Conservation (phyloP, 2,888 invertebrate species). For the Erynnis tages region DNA sequence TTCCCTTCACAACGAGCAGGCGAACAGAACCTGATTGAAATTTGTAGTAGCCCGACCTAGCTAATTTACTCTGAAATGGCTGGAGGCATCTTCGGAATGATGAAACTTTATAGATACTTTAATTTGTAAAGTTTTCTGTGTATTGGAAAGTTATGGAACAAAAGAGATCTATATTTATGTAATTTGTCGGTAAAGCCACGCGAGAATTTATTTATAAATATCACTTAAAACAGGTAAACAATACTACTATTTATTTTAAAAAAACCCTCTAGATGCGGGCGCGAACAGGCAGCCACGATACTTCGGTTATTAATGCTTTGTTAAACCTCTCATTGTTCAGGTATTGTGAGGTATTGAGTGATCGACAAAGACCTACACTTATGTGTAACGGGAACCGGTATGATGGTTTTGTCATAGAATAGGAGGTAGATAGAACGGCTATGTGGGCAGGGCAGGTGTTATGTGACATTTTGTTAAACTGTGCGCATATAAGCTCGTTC, state of each 20-base stretch:
- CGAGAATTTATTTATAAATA: not conserved
- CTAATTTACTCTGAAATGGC: not conserved
- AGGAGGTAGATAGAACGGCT: too few relatives aligned
- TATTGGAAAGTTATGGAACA: too few relatives aligned
- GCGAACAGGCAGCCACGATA: constrained; percentile 17
- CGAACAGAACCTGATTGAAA: constrained; percentile 23
- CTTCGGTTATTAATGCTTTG: constrained; percentile 10
- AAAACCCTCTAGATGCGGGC: constrained; percentile 10
- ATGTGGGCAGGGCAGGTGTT: too few relatives aligned
- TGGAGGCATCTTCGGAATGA: too few relatives aligned
- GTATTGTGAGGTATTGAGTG: constrained; percentile 9
- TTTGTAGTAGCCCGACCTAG: constrained; percentile 9
- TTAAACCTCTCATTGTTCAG: constrained; percentile 17
- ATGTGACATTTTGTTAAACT: too few relatives aligned
- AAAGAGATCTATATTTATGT: too few relatives aligned
- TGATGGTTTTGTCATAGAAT: too few relatives aligned
- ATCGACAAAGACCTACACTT: constrained; percentile 15
- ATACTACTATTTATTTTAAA: not conserved
- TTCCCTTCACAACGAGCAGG: constrained; percentile 49
- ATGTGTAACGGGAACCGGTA: constrained; percentile 10
- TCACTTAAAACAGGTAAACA: not conserved
- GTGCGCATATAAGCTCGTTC: too few relatives aligned
- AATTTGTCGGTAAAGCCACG: not conserved
- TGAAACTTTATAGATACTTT: too few relatives aligned
- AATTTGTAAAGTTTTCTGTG: too few relatives aligned